Evolutionary conservation across 2,113 vertebrate species (phyloP).

Genomic region (Apodemus sylvaticus): DNA sequence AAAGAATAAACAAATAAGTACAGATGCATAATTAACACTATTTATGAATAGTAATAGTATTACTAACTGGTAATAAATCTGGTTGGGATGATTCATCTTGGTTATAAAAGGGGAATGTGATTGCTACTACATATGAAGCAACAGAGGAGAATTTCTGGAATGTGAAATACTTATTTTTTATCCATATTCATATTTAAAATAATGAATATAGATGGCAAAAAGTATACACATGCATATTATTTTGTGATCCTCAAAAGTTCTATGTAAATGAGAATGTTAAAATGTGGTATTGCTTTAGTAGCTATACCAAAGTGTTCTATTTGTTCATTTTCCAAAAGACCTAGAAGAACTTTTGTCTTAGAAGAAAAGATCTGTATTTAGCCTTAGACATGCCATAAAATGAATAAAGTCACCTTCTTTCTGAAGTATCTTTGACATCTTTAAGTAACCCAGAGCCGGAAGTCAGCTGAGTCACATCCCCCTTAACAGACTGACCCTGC

Average conservation of each 20-base stretch:
- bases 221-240: neutral
- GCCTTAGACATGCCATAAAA: neutral
- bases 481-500: constrained; percentile 25
- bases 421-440: constrained; percentile 59
- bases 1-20: neutral
- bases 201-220: neutral
- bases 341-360: neutral
- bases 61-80: neutral
- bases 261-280: constrained; percentile 34
- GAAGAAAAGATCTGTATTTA: neutral
- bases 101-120: neutral
- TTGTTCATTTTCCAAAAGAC: constrained; percentile 29
- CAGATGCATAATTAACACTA: neutral
- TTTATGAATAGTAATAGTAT: neutral
- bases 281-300: neutral
- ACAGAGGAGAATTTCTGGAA: neutral
- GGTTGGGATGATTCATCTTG: neutral
- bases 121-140: neutral
- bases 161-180: neutral
- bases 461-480: constrained; percentile 68
- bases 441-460: constrained; percentile 59
- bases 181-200: neutral
- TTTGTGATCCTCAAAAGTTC: neutral
- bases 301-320: neutral
- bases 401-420: constrained; percentile 54